Evolutionary conservation across 2,888 invertebrate genomes (phyloP).

Genomic region (Cataglyphis rosenhaueri): DNA sequence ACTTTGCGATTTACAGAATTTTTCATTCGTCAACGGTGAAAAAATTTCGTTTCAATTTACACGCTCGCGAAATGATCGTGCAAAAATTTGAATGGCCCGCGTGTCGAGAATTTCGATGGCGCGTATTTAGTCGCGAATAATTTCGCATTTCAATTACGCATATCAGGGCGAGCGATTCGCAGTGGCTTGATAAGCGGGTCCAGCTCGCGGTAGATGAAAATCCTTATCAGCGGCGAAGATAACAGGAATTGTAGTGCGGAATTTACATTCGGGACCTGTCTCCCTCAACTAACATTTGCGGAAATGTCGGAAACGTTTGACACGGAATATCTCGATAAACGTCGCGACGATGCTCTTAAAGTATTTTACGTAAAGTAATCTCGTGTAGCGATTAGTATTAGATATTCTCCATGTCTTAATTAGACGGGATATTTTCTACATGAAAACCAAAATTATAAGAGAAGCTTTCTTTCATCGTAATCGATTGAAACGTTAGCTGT

Average conservation of each 20-base stretch:
- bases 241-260: slow-evolving; percentile 24
- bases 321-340: slow-evolving; percentile 57
- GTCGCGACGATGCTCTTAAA: slow-evolving; percentile 28
- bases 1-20: slow-evolving; percentile 33
- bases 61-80: slow-evolving; percentile 24
- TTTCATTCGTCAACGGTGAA: neutral
- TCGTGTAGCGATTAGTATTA: slow-evolving; percentile 6
- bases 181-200: neutral
- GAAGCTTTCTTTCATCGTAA: slow-evolving; percentile 15
- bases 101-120: slow-evolving; percentile 18
- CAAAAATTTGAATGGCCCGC: slow-evolving; percentile 7
- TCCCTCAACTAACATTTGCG: slow-evolving; percentile 53
- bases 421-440: neutral
- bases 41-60: slow-evolving; percentile 16
- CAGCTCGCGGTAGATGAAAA: slow-evolving; percentile 11
- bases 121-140: neutral
- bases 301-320: slow-evolving; percentile 46
- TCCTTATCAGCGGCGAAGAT: slow-evolving; percentile 50
- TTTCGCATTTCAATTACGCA: slow-evolving; percentile 21
- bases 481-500: slow-evolving; percentile 38
- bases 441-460: neutral
- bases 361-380: slow-evolving; percentile 56
- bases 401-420: slow-evolving; percentile 13
- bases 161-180: neutral
- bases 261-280: slow-evolving; percentile 47